A percentile compares a stretch with the other conserved stretches of the same genome.
These are phyloP conservation scores for Gandaritis pyraliata DNA, from an alignment of 2,888 invertebrate species.

Conservation along the genomic window DNA sequence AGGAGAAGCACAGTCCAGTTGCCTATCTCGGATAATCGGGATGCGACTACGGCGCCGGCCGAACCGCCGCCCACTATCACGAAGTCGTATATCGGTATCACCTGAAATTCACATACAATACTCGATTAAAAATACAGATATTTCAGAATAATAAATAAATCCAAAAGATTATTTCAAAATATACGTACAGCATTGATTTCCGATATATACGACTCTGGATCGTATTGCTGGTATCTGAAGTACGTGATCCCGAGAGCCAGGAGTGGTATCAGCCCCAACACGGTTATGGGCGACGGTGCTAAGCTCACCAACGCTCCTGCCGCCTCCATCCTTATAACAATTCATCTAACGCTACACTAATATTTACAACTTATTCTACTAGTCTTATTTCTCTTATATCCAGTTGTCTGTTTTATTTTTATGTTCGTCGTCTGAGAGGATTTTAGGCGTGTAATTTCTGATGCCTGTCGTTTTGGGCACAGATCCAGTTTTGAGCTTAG, in stretches of 20 bases:
- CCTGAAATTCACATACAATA: slow-evolving; percentile 75
- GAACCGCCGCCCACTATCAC: slow-evolving; percentile 94
- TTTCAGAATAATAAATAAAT: too few species aligned
- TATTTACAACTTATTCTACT: slow-evolving; percentile 80
- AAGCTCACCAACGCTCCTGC: slow-evolving; percentile 83
- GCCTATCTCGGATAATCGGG: slow-evolving; percentile 90
- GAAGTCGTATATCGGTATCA: slow-evolving; percentile 92
- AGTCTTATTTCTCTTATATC: slow-evolving; percentile 83
- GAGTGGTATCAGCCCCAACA: slow-evolving; percentile 91
- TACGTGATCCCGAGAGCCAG: slow-evolving; percentile 92
- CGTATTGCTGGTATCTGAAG: slow-evolving; percentile 91
- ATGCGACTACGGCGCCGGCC: slow-evolving; percentile 95
- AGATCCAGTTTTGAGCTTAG: slow-evolving; percentile 68
- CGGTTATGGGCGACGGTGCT: slow-evolving; percentile 86
- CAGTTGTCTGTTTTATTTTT: slow-evolving; percentile 85
- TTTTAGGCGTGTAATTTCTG: slow-evolving; percentile 89
- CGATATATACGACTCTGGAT: slow-evolving; percentile 91
- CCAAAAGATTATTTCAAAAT: not conserved
- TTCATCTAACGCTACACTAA: slow-evolving; percentile 75
- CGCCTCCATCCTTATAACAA: slow-evolving; percentile 75
- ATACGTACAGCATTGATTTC: slow-evolving; percentile 88
- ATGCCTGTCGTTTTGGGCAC: slow-evolving; percentile 84
- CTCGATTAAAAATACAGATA: not conserved
- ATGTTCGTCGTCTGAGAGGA: slow-evolving; percentile 84
- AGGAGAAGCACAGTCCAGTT: slow-evolving; percentile 93